Evolutionary conservation across 1,140 invertebrate genomes (phyloP), one percentile per base, ranked within the genome.

Genomic region (Formica selysi): DNA sequence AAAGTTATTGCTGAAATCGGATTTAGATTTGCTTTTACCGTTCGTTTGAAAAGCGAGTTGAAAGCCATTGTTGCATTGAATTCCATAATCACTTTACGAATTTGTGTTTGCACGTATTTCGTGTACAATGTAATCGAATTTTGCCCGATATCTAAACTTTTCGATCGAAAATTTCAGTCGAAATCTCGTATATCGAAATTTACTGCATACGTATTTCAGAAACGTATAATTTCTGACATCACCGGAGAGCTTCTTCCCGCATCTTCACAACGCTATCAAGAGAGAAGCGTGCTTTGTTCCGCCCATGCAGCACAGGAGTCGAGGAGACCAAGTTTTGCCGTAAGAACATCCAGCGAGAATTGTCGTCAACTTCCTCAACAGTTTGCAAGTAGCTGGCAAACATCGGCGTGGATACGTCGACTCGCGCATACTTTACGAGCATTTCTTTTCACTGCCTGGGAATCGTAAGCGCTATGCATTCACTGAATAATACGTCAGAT

Each of bases 351-450:
- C 38, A 48, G 54, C 13, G 54, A 83, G 79, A 83, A 83, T 70
- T 48, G 68, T 29, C 79, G 41, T 29, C 68, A 74, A 74, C 79
- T 83, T 73, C 68, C 79, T 83, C 79, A 48, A 61, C 79, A 83
- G 79, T 83, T 83, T 61, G 79, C 79, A 83, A 83, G 79, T 83
- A 83, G 68, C 79, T 83, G 68, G 57, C 54, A 48, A 83, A 83
- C 79, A 74, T 83, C 38, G 54, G 38, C 26, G 36, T 26, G 51
- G 51, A 81, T 61, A 65, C 51, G 41, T 59, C 79, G 67, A 61
- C 19, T 73, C 51, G 68, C 68, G 38, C 36, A 44, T 59, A 81
- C 38, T 83, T 83, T 57, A 38, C 38, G 26, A 73, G 44, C 41
- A 61, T 26, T 73, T 83, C 54, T 73, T 83, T 36, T 22, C 76